Percentiles rank a stretch among this genome's conserved stretches.
phyloP scores from a whole-genome alignment of 2,888 invertebrate species.

The Orthosia gracilis region DNA sequence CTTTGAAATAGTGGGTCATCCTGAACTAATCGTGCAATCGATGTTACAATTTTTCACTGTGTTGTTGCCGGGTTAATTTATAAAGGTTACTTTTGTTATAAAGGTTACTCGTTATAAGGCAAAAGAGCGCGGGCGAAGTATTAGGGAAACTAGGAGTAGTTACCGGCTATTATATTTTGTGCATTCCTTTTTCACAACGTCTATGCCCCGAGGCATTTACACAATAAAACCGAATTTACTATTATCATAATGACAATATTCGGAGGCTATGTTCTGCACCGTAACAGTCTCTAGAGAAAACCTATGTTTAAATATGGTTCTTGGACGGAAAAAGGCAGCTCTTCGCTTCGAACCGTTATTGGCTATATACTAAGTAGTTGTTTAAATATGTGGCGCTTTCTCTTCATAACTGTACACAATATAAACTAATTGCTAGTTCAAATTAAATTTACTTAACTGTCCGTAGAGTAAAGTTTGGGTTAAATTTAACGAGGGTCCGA shows the following conservation, averaged over 20 bases:
- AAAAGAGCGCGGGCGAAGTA: too few species aligned
- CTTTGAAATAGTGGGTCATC: too few species aligned
- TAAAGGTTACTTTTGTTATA: too few species aligned
- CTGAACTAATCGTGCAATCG: too few species aligned
- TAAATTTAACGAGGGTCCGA: slow-evolving; percentile 69
- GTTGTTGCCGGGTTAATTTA: too few species aligned
- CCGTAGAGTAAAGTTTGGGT: slow-evolving; percentile 60
- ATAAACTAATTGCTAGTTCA: slow-evolving; percentile 63
- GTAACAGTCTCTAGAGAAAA: not conserved
- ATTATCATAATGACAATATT: not conserved
- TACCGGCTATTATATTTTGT: not conserved
- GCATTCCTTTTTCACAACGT: not conserved
- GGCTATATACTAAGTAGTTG: not conserved
- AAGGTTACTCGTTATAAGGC: too few species aligned
- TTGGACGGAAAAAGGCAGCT: not conserved
- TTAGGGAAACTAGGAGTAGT: not conserved
- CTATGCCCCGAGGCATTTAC: not conserved
- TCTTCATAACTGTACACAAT: slow-evolving; percentile 51
- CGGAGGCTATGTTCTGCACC: not conserved
- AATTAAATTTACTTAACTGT: slow-evolving; percentile 69
- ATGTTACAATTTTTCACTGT: too few species aligned
- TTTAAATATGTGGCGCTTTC: not conserved
- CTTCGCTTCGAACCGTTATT: not conserved
- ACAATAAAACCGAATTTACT: slow-evolving; percentile 14
- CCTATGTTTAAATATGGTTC: not conserved